phyloP scores from a whole-genome alignment of 2,113 vertebrate species.

The Fulmarus glacialis region DNA sequence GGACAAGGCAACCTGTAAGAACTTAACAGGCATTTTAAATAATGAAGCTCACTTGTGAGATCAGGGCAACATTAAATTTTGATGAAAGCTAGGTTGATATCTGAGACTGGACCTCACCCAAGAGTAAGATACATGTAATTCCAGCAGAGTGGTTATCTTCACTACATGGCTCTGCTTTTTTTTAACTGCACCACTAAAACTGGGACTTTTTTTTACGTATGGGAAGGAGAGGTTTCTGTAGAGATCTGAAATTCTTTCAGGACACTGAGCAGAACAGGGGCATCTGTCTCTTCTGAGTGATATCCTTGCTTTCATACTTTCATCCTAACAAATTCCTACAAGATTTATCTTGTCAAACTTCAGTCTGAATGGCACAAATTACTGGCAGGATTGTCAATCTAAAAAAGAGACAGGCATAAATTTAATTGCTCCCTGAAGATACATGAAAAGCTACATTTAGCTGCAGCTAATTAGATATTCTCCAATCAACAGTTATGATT shows the following conservation, averaged over 20 bases:
- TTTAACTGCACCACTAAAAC: neutral
- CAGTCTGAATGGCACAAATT: conserved; percentile 55
- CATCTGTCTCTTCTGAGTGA: conserved; percentile 26
- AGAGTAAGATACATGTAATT: neutral
- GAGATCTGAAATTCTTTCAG: conserved; percentile 21
- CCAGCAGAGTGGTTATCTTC: neutral
- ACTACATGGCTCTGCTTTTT: neutral
- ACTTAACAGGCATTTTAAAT: conserved; percentile 3
- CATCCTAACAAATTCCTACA: conserved; percentile 58
- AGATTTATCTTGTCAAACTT: conserved; percentile 63
- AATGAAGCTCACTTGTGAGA: neutral
- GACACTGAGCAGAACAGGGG: neutral
- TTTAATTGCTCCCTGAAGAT: conserved; percentile 60
- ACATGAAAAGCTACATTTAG: conserved; percentile 51
- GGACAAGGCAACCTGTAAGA: neutral
- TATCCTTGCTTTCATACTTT: conserved; percentile 49
- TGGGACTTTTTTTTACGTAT: neutral
- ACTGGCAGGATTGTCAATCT: conserved; percentile 57
- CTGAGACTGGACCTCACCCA: neutral
- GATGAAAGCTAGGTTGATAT: conserved; percentile 20
- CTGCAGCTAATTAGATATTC: conserved; percentile 55
- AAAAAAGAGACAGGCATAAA: conserved; percentile 51
- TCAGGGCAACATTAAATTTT: conserved; percentile 5
- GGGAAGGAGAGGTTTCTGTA: neutral
- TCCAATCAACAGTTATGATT: conserved; percentile 58